Evolutionary conservation across 2,888 invertebrate genomes (phyloP), one percentile per base, ranked within the genome.

Genomic region (Hoplodrina blanda): DNA sequence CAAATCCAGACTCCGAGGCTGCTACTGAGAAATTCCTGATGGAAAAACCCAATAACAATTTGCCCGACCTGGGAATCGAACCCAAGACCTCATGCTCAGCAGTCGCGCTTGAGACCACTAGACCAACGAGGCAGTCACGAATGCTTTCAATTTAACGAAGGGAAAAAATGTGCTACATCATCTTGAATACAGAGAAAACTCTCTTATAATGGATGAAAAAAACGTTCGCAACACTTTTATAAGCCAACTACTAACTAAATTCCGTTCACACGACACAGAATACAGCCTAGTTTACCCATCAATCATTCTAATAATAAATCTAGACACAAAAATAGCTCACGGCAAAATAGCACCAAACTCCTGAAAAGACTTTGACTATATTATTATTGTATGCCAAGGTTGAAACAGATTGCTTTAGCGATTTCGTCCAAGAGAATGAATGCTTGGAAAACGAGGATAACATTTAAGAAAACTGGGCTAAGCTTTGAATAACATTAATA

Each of bases 291-390:
- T 68, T 69, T 20, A 62, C 53, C 64, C 67, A 81, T 80, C 67
- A 63, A 83, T 83, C 69, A 75, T 73, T 71, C 63, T 68, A 73
- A 62, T 68, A 72, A 78, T 82, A 73, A 56, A 65, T 62, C 46
- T 30, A 33, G 60, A 46, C 54, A 46, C 78, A 56, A 63, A 44
- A 72, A 82, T 65, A 78, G 59, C 53, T 37, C 41, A 64, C 54
- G 30, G 50, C 73, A 75, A 70, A 20, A 69, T 49, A 54, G 30
- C 60, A 74, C 53, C 53, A 54, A 56, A 33, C 55, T 63, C 49
- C 62, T 55, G 56, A 2, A 62, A 59, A 71, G 57, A 52, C 56
- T 56, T 46, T 64, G 55, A 68, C 65, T 46, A 41, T 57, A 73
- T 60, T 69, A 52, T 61, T 57, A 73, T 60, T 69, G 54, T 61